These are phyloP conservation scores for Drosophila tsacasi DNA, from an alignment of 1,140 invertebrate genomes.

Conservation along the genomic window DNA sequence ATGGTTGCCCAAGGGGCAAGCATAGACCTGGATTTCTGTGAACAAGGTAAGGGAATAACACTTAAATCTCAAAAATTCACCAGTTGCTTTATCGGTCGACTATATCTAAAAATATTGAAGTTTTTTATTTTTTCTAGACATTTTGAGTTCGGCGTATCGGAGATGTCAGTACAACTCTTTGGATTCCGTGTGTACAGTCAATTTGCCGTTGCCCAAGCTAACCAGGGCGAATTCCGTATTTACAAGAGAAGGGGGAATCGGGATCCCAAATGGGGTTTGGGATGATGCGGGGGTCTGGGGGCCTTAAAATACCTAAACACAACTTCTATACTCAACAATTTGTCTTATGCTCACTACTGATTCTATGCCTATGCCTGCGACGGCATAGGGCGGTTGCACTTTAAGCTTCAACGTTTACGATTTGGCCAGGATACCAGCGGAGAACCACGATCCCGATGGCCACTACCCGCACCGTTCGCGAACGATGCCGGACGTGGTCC, in stretches of 20 bases:
- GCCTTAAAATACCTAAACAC: slow-evolving; percentile 69
- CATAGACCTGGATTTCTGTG: slow-evolving; percentile 27
- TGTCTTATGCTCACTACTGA: slow-evolving; percentile 68
- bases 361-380: slow-evolving; percentile 25
- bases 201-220: slow-evolving; percentile 47
- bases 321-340: slow-evolving; percentile 75
- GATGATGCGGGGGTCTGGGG: slow-evolving; percentile 15
- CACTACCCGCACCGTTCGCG: slow-evolving; percentile 57
- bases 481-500: slow-evolving; percentile 9
- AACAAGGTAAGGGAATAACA: slow-evolving; percentile 30
- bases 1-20: background rate
- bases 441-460: slow-evolving; percentile 52
- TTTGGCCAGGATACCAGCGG: slow-evolving; percentile 54
- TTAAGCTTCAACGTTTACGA: slow-evolving; percentile 66
- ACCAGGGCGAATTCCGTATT: slow-evolving; percentile 52
- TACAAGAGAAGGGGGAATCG: slow-evolving; percentile 44
- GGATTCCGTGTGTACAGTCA: slow-evolving; percentile 61
- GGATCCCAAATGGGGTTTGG: slow-evolving; percentile 12
- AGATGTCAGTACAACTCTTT: slow-evolving; percentile 41
- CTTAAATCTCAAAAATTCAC: slow-evolving; percentile 38
- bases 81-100: slow-evolving; percentile 11
- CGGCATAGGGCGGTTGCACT: slow-evolving; percentile 52
- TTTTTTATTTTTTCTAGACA: slow-evolving; percentile 40
- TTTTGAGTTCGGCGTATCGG: slow-evolving; percentile 30
- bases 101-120: slow-evolving; percentile 34